Conservation (phyloP, 1,140 invertebrate species). For the Dolichoris vasculosae region DNA sequence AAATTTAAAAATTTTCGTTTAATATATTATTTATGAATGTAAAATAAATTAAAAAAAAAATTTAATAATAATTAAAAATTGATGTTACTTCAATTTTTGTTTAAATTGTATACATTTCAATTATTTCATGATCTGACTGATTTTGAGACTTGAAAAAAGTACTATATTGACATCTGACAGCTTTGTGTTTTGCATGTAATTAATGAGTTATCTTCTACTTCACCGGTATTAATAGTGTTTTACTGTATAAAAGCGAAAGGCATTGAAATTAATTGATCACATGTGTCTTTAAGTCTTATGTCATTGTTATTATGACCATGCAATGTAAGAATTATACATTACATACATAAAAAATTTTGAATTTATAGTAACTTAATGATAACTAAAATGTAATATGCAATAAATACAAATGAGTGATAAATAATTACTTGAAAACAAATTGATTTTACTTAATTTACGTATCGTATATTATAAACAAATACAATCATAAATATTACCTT, state of each 20-base stretch:
- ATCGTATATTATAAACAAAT: neutral
- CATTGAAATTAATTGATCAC: constrained; percentile 32
- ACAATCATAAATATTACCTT: too few relatives aligned
- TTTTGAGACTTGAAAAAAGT: neutral
- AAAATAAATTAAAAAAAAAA: too few relatives aligned
- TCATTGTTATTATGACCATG: constrained; percentile 49
- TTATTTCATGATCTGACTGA: neutral
- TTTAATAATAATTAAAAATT: too few relatives aligned
- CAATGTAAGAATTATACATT: constrained; percentile 55
- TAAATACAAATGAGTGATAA: constrained; percentile 63
- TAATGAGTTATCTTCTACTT: constrained; percentile 38
- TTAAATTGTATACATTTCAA: too few relatives aligned
- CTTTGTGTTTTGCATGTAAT: constrained; percentile 23
- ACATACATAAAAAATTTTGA: constrained; percentile 58
- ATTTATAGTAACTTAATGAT: constrained; percentile 61
- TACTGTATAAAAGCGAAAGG: constrained; percentile 54
- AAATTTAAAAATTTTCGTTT: neutral
- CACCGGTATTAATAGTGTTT: constrained; percentile 50
- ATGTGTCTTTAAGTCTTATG: constrained; percentile 45
- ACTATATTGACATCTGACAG: neutral
- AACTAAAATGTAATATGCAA: constrained; percentile 64
- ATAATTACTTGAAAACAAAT: constrained; percentile 40
- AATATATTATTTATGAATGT: neutral
- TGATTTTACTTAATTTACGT: neutral
- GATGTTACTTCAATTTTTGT: too few relatives aligned